Percentiles rank a stretch among this genome's conserved stretches.
Conservation (phyloP, 2,113 vertebrate genomes). For the Physeter macrocephalus region DNA sequence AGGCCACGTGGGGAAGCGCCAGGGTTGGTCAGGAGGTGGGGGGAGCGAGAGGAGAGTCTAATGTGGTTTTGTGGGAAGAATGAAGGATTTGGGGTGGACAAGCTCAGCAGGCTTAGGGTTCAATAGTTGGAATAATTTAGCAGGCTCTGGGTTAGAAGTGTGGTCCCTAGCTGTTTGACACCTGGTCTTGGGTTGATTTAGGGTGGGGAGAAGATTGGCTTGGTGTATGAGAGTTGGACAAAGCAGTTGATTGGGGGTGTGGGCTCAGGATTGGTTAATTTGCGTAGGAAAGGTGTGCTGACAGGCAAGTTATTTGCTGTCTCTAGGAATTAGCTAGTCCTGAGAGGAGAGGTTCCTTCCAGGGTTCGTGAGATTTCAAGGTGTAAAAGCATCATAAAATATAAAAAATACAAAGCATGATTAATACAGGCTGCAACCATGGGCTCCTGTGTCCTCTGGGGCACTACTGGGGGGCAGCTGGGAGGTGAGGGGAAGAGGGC, state of each 20-base stretch:
- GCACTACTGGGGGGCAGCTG: background rate
- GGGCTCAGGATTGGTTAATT: too few relatives aligned
- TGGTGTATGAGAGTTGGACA: background rate
- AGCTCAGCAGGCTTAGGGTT: background rate
- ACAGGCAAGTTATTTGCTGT: fast-evolving
- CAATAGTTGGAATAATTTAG: fast-evolving
- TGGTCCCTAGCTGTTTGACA: background rate
- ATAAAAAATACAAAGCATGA: background rate
- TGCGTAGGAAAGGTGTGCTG: background rate
- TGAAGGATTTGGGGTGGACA: fast-evolving
- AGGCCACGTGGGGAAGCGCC: background rate
- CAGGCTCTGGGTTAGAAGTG: background rate
- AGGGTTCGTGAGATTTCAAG: background rate
- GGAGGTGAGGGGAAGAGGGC: too few relatives aligned
- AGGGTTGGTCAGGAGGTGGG: background rate
- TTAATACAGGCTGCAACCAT: fast-evolving
- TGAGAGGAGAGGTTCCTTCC: background rate
- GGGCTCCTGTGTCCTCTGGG: too few relatives aligned
- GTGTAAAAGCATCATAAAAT: background rate
- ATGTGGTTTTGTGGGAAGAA: background rate
- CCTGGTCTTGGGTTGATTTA: too few relatives aligned
- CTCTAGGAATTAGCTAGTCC: background rate
- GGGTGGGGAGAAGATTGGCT: fast-evolving
- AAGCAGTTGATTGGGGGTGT: too few relatives aligned
- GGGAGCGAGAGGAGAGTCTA: fast-evolving